A percentile compares a stretch with the other conserved stretches of the same genome.
phyloP scores from a whole-genome alignment of 2,888 invertebrate genomes.

The Psylliodes chrysocephalus region DNA sequence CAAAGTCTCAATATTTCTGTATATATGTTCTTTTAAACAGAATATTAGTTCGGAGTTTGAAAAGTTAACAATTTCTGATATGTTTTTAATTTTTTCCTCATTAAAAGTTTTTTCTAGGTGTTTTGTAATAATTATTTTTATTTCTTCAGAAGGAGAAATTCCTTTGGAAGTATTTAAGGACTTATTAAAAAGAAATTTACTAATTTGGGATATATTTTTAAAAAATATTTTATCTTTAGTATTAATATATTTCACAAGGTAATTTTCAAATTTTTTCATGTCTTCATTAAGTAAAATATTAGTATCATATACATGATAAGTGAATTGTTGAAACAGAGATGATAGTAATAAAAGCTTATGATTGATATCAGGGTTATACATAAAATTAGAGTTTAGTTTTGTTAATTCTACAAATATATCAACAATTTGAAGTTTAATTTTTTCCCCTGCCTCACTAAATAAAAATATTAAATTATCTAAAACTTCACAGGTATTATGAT shows the following conservation, averaged over 20 bases:
- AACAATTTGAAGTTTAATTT: slow-evolving; percentile 50
- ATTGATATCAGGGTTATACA: slow-evolving; percentile 41
- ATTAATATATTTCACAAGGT: slow-evolving; percentile 41
- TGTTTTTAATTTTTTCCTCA: slow-evolving; percentile 16
- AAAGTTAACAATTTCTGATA: slow-evolving; percentile 29
- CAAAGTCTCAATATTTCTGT: slow-evolving; percentile 37
- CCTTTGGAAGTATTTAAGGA: slow-evolving; percentile 13
- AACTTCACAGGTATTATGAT: slow-evolving; percentile 41
- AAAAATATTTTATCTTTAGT: slow-evolving; percentile 26
- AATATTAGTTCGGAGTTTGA: slow-evolving; percentile 33
- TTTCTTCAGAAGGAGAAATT: slow-evolving; percentile 30
- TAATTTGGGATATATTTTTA: slow-evolving; percentile 37
- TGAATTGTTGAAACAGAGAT: slow-evolving; percentile 52
- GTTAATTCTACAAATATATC: slow-evolving; percentile 49
- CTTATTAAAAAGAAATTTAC: slow-evolving; percentile 32
- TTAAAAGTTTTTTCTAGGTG: slow-evolving; percentile 12
- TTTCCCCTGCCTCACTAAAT: slow-evolving; percentile 41
- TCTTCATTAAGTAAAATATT: slow-evolving; percentile 38
- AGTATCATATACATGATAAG: slow-evolving; percentile 52
- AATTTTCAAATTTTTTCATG: slow-evolving; percentile 44
- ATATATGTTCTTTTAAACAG: slow-evolving; percentile 37
- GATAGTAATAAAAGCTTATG: slow-evolving; percentile 42
- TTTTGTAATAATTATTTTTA: slow-evolving; percentile 34
- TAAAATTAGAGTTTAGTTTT: slow-evolving; percentile 38
- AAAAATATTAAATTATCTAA: slow-evolving; percentile 52